Base-by-base conservation (phyloP, 2,797 vertebrate species). In the Rhinatrema bivittatum region DNA sequence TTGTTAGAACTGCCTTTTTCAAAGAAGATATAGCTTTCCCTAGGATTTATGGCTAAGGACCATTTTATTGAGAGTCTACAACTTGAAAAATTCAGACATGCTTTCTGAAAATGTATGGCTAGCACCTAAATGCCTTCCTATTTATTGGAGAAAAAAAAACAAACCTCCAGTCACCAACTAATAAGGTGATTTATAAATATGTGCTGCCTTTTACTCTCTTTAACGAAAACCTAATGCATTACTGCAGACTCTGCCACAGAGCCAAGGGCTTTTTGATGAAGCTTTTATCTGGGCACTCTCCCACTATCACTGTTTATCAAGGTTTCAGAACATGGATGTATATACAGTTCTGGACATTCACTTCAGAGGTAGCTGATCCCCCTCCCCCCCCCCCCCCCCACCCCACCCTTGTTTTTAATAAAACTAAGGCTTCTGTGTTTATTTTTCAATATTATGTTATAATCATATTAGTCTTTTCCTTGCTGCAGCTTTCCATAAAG, bases 111-210 rank as follows among this genome's bases (percentile, higher is more conserved):
- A 49, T 28, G 3, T 28, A 31, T 56, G 57, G 52, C 39, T 69
- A 46, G 56, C 19, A 30, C 31, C 41, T 49, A 27, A 56, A 58
- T 47, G 7, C 8, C 16, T 0, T 36, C 58, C 70, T 18, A 47
- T 40, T n/a, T 8, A 38, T 18, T 32, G 48, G 18, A 48, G 58
- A 62, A 53, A 39, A n/a, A n/a, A n/a, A n/a, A n/a, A n/a, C n/a
- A n/a, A n/a, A n/a, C n/a, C 2, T 54, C 60, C 12, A 54, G 2
- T 23, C 48, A 20, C 58, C 23, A 18, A 34, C 18, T 67, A 62
- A 59, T 40, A 65, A 69, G 41, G 12, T 46, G 49, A 62, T 61
- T 60, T 72, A 56, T 62, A 39, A 13, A 60, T 39, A 36, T 58
- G 6, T 37, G 17, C 14, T 23, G 8, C 33, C 43, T 36, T 53